Evolutionary conservation across 2,113 vertebrate species (phyloP).

Genomic region (Rhabdomys dilectus): DNA sequence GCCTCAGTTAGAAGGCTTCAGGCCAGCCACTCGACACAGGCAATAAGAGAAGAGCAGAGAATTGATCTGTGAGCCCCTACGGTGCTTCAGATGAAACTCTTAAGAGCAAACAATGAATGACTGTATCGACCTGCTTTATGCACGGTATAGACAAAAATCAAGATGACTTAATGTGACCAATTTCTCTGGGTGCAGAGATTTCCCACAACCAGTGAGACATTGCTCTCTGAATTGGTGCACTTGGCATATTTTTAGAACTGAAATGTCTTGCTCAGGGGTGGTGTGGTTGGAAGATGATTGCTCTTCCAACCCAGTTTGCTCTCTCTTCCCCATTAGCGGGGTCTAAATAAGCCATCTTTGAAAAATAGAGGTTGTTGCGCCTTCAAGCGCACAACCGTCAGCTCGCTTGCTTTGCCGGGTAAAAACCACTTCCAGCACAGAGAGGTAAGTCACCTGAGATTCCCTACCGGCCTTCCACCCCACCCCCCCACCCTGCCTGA

Average conservation of each 20-base stretch:
- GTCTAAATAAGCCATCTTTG: slow-evolving; percentile 32
- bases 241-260: slow-evolving; percentile 70
- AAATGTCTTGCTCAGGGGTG: slow-evolving; percentile 50
- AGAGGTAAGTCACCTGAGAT: background rate
- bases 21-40: background rate
- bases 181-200: slow-evolving; percentile 69
- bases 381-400: background rate
- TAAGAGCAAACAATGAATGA: slow-evolving; percentile 16
- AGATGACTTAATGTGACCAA: slow-evolving; percentile 61
- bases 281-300: slow-evolving; percentile 48
- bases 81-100: slow-evolving; percentile 19
- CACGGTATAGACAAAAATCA: slow-evolving; percentile 74
- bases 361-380: background rate
- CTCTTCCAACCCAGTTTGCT: background rate
- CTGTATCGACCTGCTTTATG: slow-evolving; percentile 32
- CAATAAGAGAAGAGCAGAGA: background rate
- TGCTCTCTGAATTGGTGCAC: slow-evolving; percentile 47
- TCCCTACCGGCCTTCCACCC: background rate
- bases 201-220: slow-evolving; percentile 56
- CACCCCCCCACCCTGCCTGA: background rate
- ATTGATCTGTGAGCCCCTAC: slow-evolving; percentile 6
- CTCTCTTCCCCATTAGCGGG: background rate
- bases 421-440: background rate
- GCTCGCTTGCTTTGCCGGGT: slow-evolving; percentile 3
- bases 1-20: background rate